phyloP scores from a whole-genome alignment of 1,140 invertebrate genomes.

The Atta cephalotes region DNA sequence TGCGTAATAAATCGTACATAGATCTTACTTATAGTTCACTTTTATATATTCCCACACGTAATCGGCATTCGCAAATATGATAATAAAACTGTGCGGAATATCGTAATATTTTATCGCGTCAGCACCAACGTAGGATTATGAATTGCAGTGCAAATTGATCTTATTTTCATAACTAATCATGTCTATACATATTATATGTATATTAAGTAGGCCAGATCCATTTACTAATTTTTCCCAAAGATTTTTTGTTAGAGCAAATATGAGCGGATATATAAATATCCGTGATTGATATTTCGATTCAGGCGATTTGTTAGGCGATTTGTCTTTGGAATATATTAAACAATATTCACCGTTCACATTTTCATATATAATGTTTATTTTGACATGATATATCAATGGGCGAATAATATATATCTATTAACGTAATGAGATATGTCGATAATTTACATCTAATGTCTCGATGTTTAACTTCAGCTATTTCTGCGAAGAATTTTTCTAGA shows the following conservation, averaged over 20 bases:
- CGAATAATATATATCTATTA: not conserved
- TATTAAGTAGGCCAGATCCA: slow-evolving; percentile 1
- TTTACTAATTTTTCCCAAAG: slow-evolving; percentile 28
- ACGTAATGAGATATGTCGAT: slow-evolving; percentile 21
- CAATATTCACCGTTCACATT: slow-evolving; percentile 32
- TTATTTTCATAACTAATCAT: slow-evolving; percentile 34
- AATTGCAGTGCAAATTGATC: slow-evolving; percentile 3
- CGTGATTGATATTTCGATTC: not conserved
- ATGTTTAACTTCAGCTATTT: not conserved
- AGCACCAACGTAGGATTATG: not conserved
- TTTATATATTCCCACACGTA: slow-evolving; percentile 27
- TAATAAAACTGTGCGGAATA: slow-evolving; percentile 35
- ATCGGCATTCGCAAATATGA: slow-evolving; percentile 4
- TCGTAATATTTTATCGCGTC: slow-evolving; percentile 37
- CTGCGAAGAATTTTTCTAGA: slow-evolving; percentile 19
- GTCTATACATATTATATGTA: not conserved
- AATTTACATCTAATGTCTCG: slow-evolving; percentile 3
- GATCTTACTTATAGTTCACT: slow-evolving; percentile 5
- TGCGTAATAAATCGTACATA: not conserved
- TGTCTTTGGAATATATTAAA: slow-evolving; percentile 33
- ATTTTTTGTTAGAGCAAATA: slow-evolving; percentile 14
- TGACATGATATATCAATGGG: not conserved
- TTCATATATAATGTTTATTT: not conserved
- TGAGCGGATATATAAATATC: not conserved
- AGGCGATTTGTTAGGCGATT: not conserved